A percentile compares a stretch with the other conserved stretches of the same genome.
Evolutionary conservation across 2,797 vertebrate genomes (phyloP).

Genomic region (Amblyraja radiata): DNA sequence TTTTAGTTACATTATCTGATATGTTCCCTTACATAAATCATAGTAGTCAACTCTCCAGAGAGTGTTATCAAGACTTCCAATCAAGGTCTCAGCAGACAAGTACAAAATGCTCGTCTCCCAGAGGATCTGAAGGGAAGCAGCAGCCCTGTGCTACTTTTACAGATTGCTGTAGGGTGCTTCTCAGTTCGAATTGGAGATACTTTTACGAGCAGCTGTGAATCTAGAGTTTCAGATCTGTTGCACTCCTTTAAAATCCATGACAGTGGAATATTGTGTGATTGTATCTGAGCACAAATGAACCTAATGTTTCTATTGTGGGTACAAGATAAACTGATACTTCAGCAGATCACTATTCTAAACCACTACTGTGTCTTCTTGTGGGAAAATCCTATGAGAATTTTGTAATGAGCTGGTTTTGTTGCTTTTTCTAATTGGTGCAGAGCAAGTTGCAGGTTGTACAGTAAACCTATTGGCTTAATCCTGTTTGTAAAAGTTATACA

Average conservation of each 20-base stretch:
- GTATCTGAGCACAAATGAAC: constrained; percentile 26
- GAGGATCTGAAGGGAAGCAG: constrained; percentile 16
- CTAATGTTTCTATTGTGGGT: constrained; percentile 32
- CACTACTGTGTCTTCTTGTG: constrained; percentile 27
- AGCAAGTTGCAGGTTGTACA: not conserved
- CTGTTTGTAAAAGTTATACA: not conserved
- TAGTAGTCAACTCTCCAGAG: not conserved
- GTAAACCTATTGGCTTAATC: not conserved
- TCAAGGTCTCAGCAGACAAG: not conserved
- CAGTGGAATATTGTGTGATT: constrained; percentile 37
- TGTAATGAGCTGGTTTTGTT: constrained; percentile 7
- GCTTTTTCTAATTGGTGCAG: not conserved
- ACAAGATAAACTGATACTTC: constrained; percentile 31
- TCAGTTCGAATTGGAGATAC: constrained; percentile 24
- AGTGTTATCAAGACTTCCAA: constrained; percentile 26
- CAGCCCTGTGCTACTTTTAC: constrained; percentile 35
- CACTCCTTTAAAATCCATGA: constrained; percentile 33
- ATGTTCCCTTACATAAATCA: constrained; percentile 24
- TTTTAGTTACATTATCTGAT: constrained; percentile 32
- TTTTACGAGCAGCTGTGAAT: constrained; percentile 25
- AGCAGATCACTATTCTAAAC: constrained; percentile 21
- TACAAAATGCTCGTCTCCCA: constrained; percentile 31
- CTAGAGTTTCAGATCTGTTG: constrained; percentile 29
- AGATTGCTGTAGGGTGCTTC: constrained; percentile 34
- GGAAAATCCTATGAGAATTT: constrained; percentile 25